Conservation (phyloP, 2,888 invertebrate genomes). For the Drosophila dives region DNA sequence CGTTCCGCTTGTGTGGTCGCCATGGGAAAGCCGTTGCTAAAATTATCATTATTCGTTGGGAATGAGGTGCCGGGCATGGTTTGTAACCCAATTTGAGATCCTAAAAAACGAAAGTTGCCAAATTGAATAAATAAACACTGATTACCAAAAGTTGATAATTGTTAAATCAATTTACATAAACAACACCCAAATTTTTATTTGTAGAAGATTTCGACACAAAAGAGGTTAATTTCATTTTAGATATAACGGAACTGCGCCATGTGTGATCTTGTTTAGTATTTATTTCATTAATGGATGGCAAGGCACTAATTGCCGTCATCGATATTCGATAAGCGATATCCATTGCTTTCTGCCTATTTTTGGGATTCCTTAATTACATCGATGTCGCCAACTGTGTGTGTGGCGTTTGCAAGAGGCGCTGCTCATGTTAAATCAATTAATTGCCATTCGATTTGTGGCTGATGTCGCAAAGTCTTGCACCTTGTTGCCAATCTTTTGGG, state of each 20-base stretch:
- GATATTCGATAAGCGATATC: constrained; percentile 24
- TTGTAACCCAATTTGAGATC: constrained; percentile 18
- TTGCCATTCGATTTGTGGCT: constrained; percentile 64
- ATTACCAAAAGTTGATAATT: neutral
- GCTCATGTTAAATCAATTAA: constrained; percentile 72
- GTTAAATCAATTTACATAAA: neutral
- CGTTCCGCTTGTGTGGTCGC: constrained; percentile 76
- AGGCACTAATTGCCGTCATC: constrained; percentile 46
- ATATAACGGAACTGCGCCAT: neutral
- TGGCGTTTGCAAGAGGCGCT: constrained; percentile 11
- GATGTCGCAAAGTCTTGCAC: constrained; percentile 53
- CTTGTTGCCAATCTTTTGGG: constrained; percentile 53
- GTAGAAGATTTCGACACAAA: neutral
- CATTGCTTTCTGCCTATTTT: constrained; percentile 31
- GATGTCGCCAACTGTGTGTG: constrained; percentile 34
- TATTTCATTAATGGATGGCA: neutral
- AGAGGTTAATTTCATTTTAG: neutral
- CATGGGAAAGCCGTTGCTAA: constrained; percentile 76
- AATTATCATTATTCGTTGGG: constrained; percentile 80
- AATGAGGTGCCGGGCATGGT: constrained; percentile 76
- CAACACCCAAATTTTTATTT: neutral
- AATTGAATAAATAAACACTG: neutral
- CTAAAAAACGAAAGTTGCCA: constrained; percentile 21
- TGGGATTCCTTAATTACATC: constrained; percentile 53
- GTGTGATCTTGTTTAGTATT: neutral